phyloP scores from a whole-genome alignment of 2,797 vertebrate genomes.

The Acanthurus leucopareius region DNA sequence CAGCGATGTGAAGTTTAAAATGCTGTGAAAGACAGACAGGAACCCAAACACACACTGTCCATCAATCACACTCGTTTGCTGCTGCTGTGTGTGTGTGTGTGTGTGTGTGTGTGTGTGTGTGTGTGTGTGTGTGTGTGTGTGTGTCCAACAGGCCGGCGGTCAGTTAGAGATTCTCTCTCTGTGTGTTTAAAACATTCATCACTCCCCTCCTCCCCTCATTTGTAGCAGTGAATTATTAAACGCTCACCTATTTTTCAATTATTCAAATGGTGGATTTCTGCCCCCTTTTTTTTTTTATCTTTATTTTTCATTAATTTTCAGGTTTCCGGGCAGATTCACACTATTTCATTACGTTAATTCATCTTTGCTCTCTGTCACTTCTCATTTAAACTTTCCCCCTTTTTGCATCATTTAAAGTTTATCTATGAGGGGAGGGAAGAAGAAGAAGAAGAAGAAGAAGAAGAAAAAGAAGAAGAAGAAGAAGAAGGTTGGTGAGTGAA shows the following conservation, averaged over 20 bases:
- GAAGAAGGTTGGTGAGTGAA: no score
- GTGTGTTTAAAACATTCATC: slow-evolving; percentile 84
- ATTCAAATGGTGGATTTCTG: slow-evolving; percentile 79
- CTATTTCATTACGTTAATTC: not conserved
- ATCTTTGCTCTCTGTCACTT: not conserved
- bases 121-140: slow-evolving; percentile 33
- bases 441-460: no score
- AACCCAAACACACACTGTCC: no score
- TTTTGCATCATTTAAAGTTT: not conserved
- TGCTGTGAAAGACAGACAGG: no score
- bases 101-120: slow-evolving; percentile 5
- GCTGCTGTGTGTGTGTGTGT: not conserved
- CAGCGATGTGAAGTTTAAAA: no score
- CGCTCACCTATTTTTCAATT: slow-evolving; percentile 84
- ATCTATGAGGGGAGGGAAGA: no score
- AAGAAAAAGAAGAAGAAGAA: no score
- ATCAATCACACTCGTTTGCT: no score
- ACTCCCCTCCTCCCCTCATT: slow-evolving; percentile 80
- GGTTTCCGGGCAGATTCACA: not conserved
- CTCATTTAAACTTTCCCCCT: not conserved
- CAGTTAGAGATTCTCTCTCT: slow-evolving; percentile 58
- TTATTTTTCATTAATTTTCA: slow-evolving; percentile 3
- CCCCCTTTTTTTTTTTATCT: slow-evolving; percentile 1
- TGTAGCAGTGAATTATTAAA: slow-evolving; percentile 87
- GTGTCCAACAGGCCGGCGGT: slow-evolving; percentile 12